Evolutionary conservation across 92 coral and sea anemone genomes (phyloP).

Genomic region (Heteractis magnifica): DNA sequence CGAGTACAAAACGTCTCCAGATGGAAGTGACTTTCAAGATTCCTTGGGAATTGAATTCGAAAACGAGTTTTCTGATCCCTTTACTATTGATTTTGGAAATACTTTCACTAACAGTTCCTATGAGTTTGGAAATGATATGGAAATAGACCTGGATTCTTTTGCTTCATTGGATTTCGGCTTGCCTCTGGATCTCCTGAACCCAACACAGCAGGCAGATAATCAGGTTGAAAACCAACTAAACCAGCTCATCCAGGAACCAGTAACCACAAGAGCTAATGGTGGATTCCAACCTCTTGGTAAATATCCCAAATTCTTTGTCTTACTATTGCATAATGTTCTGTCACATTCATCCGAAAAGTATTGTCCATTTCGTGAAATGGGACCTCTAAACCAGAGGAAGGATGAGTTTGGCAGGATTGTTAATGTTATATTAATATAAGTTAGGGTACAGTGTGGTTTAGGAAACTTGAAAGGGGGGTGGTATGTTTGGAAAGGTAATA

Average conservation of each 20-base stretch:
- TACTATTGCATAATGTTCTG: too few relatives aligned
- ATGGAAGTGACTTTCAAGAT: slow-evolving; percentile 19
- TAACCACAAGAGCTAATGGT: slow-evolving; percentile 44
- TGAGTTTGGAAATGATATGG: slow-evolving; percentile 30
- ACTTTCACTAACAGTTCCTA: slow-evolving; percentile 42
- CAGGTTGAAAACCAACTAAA: slow-evolving; percentile 37
- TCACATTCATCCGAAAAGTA: too few relatives aligned
- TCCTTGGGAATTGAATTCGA: slow-evolving; percentile 42
- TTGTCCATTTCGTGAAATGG: too few relatives aligned
- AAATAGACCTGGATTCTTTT: slow-evolving; percentile 61
- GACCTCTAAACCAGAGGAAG: too few relatives aligned
- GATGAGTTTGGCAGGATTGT: too few relatives aligned
- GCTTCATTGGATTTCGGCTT: slow-evolving; percentile 50
- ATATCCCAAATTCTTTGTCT: background rate
- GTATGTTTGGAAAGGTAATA: background rate
- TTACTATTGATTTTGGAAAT: slow-evolving; percentile 61
- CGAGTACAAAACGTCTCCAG: slow-evolving; percentile 23
- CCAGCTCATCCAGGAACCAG: slow-evolving; percentile 22
- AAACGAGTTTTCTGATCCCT: slow-evolving; percentile 59
- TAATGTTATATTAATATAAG: too few relatives aligned
- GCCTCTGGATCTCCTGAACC: slow-evolving; percentile 60
- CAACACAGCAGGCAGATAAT: slow-evolving; percentile 19
- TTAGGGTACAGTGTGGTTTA: background rate
- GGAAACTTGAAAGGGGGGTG: background rate
- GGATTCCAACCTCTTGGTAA: slow-evolving; percentile 53